Base-by-base conservation (phyloP, 2,113 vertebrate genomes). In the Sander vitreus region DNA sequence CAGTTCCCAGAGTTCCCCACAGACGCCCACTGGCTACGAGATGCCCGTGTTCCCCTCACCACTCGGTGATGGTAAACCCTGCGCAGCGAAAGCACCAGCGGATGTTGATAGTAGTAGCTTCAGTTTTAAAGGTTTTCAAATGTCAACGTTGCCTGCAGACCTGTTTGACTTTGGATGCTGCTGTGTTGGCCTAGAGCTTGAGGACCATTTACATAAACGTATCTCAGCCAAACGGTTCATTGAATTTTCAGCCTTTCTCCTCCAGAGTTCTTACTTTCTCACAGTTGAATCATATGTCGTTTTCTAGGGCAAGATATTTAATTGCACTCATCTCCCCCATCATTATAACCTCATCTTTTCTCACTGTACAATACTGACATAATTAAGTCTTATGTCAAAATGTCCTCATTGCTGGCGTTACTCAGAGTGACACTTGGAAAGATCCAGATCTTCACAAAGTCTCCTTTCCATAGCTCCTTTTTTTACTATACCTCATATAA, bases 1-100 rank as follows among this genome's bases (percentile, higher is more conserved):
- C 88, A 97, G 95, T 76, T 97, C 96, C 68, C 97, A 96, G 84
- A 97, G 92, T 89, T 98, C 98, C 85, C 97, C 98, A 13, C 97
- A 98, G 95, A 98, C 98, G 8, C 97, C 96, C 0, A 96, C 96
- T 0, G 95, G 95, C 88, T 96, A 96, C 1, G 97, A 99, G 85
- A 93, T 96, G 89, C 94, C 96, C 5, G 93, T 96, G 80, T 96
- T 98, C 89, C 96, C 96, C 76, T 96, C 95, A 47, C 95, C 96
- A 33, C 95, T 97, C 68, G 91, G 95, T 33, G 98, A 99, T 91
- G 98, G 98, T 99, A 96, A 94, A 83, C 60, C n/a, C 76, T 18
- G 21, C 23, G 3, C 58, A 72, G 65, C 11, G 8, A 64, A 65
- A 53, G 25, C 47, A 27, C 55, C 55, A 9, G 3, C 57, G 73